Evolutionary conservation across 1,140 invertebrate species (phyloP).

Genomic region (Lepidurus arcticus): DNA sequence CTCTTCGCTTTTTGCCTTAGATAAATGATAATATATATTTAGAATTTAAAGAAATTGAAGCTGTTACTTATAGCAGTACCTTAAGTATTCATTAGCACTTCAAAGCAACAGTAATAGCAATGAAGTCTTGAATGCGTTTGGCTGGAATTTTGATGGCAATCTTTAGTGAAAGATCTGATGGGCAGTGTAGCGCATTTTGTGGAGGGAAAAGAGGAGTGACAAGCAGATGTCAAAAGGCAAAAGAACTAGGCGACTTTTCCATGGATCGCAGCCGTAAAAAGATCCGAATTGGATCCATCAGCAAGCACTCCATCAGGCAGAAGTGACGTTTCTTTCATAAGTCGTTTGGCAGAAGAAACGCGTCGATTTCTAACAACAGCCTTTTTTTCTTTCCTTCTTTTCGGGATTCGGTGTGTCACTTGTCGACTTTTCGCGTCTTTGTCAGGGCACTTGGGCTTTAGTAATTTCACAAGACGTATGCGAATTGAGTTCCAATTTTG

Average conservation of each 20-base stretch:
- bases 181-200: no score
- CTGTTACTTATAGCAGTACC: no score
- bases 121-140: no score
- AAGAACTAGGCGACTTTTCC: background rate
- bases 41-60: no score
- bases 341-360: background rate
- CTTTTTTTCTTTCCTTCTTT: background rate
- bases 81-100: no score
- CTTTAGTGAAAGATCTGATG: no score
- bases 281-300: slow-evolving; percentile 14
- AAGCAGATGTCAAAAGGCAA: background rate
- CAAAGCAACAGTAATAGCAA: no score
- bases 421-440: background rate
- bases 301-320: slow-evolving; percentile 1
- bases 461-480: slow-evolving; percentile 22
- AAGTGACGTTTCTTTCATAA: slow-evolving; percentile 18
- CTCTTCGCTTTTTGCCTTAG: no score
- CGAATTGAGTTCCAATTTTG: slow-evolving; percentile 15
- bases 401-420: background rate
- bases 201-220: background rate
- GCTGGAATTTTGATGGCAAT: no score
- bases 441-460: background rate
- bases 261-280: background rate
- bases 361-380: background rate
- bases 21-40: no score